Base-by-base conservation (phyloP, 2,888 invertebrate genomes). In the Xestobium rufovillosum region DNA sequence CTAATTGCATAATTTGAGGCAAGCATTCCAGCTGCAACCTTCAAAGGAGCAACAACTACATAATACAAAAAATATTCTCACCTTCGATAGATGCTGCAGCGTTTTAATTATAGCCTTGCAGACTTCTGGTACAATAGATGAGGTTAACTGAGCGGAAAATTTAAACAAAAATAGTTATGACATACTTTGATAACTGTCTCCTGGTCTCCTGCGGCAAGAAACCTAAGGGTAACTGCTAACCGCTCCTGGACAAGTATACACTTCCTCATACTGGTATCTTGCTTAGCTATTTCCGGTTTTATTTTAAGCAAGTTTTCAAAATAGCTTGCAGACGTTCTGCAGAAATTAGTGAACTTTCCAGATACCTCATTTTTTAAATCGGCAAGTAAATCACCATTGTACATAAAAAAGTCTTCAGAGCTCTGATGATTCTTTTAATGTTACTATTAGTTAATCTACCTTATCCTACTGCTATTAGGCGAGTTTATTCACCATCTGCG, bases 251-350 rank as follows among this genome's bases (percentile, higher is more conserved):
- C 49, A 31, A 52, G 47, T 34, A 56, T 50, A 16, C 40, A 28
- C 34, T 42, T 26, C 30, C 42, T 41, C 15, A 36, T 44, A 34
- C 50, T 38, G 26, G 55, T 56, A 40, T 55, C 52, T 36, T 55
- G 45, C 43, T 55, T 55, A 4, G 48, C 45, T 34, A 57, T 54
- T 14, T 53, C 45, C 4, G 50, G 52, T 42, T 49, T 43, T 48
- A 53, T 48, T 48, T 50, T 53, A 28, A 55, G 42, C 31, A 58
- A 48, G 45, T 41, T 37, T 32, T 54, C 52, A 50, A 56, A 57
- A 44, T 56, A 55, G 27, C 39, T 14, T 37, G 31, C 45, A 15
- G 44, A 48, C 53, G 53, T 54, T 31, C 49, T 39, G 29, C 41
- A 46, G 30, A 56, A 50, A 39, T 52, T 53, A 44, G 46, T 37